Base-by-base conservation (phyloP, 2,113 vertebrate genomes). In the Neodon shergylaensis region DNA sequence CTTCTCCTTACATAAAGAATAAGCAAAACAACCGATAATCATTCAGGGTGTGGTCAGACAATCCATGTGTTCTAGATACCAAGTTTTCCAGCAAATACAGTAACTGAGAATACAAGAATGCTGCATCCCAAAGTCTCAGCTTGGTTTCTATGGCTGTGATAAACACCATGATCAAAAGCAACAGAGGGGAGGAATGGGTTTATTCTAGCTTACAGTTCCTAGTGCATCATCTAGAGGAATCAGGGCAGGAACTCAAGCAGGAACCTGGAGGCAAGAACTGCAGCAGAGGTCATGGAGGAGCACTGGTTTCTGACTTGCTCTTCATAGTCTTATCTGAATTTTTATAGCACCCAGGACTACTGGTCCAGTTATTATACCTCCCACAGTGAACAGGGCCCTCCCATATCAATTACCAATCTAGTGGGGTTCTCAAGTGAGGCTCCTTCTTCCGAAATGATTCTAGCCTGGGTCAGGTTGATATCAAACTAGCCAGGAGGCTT, bases 1-100 rank as follows among this genome's bases (percentile, higher is more conserved):
- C 42, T 89, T 89, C 95, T 31, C 36, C 81, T 88, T 63, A 78
- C 36, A 74, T 95, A 90, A 86, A 94, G 92, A 93, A 94, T 42
- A 97, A 90, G 77, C 22, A 70, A 91, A 94, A 91, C 42, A 91
- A 79, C 3, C 3, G 86, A 16, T 68, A 77, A 49, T 39, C 66
- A 44, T 82, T 96, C 52, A 81, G 77, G 91, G 94, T 63, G 77
- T n/a, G 79, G 88, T 42, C 65, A 74, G 90, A 94, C 7, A 88
- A 68, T 24, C 76, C 82, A 92, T 61, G 47, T 49, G 77, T 54
- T 84, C 66, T 47, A 84, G 68, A 76, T 61, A 84, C 72, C 54
- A 89, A 52, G 11, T 92, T 95, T 97, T 61, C 83, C 10, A 89
- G 76, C 81, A 89, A 79, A 73, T 31, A 5, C 12, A 92, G 92